Evolutionary conservation across 1,140 invertebrate genomes (phyloP), one percentile per base, ranked within the genome.

Genomic region (Oscheius sp.): DNA sequence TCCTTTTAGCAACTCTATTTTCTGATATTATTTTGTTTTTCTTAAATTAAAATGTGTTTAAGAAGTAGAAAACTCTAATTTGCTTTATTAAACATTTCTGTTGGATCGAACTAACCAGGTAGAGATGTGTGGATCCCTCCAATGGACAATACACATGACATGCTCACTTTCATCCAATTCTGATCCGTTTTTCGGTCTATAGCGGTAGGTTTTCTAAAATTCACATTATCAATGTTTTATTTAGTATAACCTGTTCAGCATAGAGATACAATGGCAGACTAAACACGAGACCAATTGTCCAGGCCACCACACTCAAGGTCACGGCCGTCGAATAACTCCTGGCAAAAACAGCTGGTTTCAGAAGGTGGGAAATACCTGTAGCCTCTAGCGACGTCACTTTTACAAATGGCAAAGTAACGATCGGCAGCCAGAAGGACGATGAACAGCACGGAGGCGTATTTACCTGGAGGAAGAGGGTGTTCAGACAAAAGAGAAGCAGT

Each of bases 401-500:
- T 75, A 66, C 81, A 83, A 81, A 83, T 83, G 20, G 82, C 82
- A 42, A 75, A 82, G 68, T 83, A 83, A 28, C 82, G 72, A 64
- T 83, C 82, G 7, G 74, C 73, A 7, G 82, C 82, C 2, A 83
- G 73, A n/a, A 83, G 68, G 3, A 84, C 82, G 15, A 83, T 83
- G 58, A 83, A 83, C 55, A 84, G 79, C n/a, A 83, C 82, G 42
- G 71, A 76, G 62, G 82, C 82, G 49, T 83, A 83, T 73, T 83
- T 83, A 15, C 82, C 80, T 81, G 55, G 58, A 77, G 61, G 18
- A n/a, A n/a, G n/a, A n/a, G n/a, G n/a, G n/a, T n/a, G n/a, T n/a
- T n/a, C n/a, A n/a, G n/a, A n/a, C n/a, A n/a, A n/a, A n/a, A n/a
- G n/a, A n/a, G n/a, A n/a, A n/a, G n/a, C n/a, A n/a, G n/a, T n/a